Evolutionary conservation across 2,113 vertebrate genomes (phyloP).

Genomic region (Toxotes chatareus): DNA sequence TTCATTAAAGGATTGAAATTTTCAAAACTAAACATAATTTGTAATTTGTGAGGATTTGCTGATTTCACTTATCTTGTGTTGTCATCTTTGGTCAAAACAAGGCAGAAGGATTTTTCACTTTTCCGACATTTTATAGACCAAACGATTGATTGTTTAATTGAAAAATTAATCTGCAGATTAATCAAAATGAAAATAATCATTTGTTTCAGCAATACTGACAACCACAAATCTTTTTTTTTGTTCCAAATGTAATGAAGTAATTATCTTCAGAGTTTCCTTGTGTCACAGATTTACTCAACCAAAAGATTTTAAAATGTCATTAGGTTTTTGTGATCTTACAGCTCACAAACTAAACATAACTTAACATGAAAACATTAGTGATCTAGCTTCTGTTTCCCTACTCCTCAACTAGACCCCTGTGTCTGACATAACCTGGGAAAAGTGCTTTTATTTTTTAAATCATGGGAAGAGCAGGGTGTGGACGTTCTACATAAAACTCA

Average conservation of each 20-base stretch:
- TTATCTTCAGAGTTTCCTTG: not conserved
- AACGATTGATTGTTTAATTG: not conserved
- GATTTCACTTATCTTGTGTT: too few species aligned
- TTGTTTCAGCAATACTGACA: not conserved
- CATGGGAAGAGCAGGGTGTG: slow-evolving; percentile 66
- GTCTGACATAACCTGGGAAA: slow-evolving; percentile 73
- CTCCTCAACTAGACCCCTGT: slow-evolving; percentile 22
- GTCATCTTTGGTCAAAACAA: not conserved
- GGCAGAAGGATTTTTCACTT: not conserved
- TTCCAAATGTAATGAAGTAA: not conserved
- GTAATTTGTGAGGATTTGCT: too few species aligned
- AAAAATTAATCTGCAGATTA: too few species aligned
- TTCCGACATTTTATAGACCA: too few species aligned
- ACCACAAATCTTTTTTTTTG: not conserved
- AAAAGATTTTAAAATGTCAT: not conserved
- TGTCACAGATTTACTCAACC: not conserved
- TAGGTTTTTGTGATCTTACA: not conserved
- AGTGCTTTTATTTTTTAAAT: slow-evolving; percentile 51
- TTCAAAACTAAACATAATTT: too few species aligned
- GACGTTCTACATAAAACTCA: slow-evolving; percentile 81
- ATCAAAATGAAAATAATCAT: not conserved
- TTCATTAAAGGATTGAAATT: too few species aligned
- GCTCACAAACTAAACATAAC: not conserved
- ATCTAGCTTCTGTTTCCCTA: not conserved
- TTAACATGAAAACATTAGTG: not conserved